Conservation (phyloP, 2,888 invertebrate genomes). For the Torymus auratus region DNA sequence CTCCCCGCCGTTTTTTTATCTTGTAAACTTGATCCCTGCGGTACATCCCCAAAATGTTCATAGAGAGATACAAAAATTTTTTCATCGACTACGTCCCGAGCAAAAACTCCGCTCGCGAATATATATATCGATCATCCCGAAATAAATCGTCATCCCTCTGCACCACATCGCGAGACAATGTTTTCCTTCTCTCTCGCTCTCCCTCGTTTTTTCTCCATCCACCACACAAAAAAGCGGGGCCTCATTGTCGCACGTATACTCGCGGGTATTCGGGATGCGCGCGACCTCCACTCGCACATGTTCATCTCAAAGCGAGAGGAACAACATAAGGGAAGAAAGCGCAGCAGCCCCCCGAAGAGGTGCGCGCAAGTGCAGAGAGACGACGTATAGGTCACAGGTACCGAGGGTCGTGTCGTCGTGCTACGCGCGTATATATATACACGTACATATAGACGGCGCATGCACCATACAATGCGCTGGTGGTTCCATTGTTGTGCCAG, state of each 20-base stretch:
- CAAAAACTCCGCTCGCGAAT: neutral
- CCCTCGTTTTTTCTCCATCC: neutral
- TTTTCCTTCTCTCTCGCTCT: constrained; percentile 11
- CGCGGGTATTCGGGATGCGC: neutral
- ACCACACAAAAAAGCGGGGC: neutral
- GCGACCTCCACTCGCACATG: neutral
- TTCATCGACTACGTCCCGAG: neutral
- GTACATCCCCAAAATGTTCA: constrained; percentile 1
- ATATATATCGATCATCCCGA: constrained; percentile 36
- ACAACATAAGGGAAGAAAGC: neutral
- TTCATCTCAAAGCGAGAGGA: neutral
- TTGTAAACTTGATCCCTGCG: constrained; percentile 2
- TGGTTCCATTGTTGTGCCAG: too few relatives aligned
- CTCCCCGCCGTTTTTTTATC: neutral
- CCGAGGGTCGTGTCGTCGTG: neutral
- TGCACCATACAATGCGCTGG: too few relatives aligned
- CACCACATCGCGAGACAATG: constrained; percentile 14
- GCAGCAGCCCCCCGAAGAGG: constrained; percentile 1
- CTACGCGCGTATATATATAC: constrained; percentile 3
- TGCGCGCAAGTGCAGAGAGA: constrained; percentile 34
- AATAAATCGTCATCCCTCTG: constrained; percentile 33
- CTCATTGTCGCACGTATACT: constrained; percentile 1
- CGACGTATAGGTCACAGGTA: constrained; percentile 25
- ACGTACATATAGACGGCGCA: neutral
- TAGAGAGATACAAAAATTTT: constrained; percentile 12